Conservation (phyloP, 2,113 vertebrate genomes). For the Okapia johnstoni region DNA sequence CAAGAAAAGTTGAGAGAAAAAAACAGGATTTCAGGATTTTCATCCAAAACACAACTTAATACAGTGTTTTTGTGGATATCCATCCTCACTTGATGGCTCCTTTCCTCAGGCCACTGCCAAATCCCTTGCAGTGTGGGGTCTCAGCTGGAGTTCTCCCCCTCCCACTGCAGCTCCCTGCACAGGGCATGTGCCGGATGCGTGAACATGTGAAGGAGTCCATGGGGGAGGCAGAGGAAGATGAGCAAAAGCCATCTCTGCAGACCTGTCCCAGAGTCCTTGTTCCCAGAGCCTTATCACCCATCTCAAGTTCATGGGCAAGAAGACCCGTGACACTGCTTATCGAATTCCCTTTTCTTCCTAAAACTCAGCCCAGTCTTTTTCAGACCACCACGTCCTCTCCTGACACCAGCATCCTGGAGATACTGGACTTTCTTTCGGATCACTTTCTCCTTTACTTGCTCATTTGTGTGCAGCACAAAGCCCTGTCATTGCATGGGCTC, state of each 20-base stretch:
- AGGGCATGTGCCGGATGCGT: not conserved
- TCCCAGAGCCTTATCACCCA: not conserved
- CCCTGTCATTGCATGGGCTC: not conserved
- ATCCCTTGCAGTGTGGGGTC: conserved; percentile 15
- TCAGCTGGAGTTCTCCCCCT: not conserved
- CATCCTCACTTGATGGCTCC: conserved; percentile 1
- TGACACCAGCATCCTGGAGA: not conserved
- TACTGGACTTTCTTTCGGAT: not conserved
- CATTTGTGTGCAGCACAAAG: not conserved
- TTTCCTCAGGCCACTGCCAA: conserved; percentile 34
- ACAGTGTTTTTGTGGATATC: not conserved
- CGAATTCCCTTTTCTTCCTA: not conserved
- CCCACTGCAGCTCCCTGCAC: not conserved
- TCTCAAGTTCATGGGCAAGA: not conserved
- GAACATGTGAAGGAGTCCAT: not conserved
- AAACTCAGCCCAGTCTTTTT: not conserved
- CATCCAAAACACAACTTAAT: conserved; percentile 53
- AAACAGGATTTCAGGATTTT: not conserved
- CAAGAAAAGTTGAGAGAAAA: not conserved
- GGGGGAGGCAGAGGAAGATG: not conserved
- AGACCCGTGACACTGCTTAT: not conserved
- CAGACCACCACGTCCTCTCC: not conserved
- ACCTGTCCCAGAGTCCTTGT: not conserved
- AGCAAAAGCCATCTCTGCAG: not conserved
- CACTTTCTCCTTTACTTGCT: not conserved